A percentile compares a stretch with the other conserved stretches of the same genome.
phyloP scores from a whole-genome alignment of 2,888 invertebrate species.

The Pachymerium ferrugineum region DNA sequence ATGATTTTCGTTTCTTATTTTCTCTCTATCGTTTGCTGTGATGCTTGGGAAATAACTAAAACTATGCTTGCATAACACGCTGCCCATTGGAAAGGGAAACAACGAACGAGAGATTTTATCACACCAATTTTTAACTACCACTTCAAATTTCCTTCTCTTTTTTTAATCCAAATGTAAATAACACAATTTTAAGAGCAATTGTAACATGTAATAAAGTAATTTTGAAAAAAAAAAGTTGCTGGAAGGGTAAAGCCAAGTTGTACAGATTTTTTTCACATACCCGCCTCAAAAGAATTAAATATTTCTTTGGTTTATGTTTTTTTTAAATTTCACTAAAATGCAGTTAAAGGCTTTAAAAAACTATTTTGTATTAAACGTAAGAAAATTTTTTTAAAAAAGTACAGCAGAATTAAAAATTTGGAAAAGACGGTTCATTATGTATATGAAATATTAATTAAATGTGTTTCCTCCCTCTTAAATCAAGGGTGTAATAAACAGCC shows the following conservation, averaged over 20 bases:
- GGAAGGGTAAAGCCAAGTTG: neutral
- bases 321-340: neutral
- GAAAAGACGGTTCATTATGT: too few relatives aligned
- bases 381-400: too few relatives aligned
- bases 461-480: too few relatives aligned
- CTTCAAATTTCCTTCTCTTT: neutral
- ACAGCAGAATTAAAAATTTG: too few relatives aligned
- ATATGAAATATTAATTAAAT: too few relatives aligned
- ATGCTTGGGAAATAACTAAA: neutral
- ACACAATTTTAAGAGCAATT: too few relatives aligned
- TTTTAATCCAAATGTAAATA: too few relatives aligned
- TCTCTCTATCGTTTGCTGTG: neutral
- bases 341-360: too few relatives aligned
- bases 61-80: neutral
- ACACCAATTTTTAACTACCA: conserved; percentile 1
- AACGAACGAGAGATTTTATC: neutral
- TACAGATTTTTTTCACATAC: neutral
- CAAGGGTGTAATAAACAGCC: too few relatives aligned
- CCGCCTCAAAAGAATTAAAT: too few relatives aligned
- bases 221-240: neutral
- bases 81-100: neutral
- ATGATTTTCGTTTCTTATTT: neutral
- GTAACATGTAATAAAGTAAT: neutral
- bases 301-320: too few relatives aligned
- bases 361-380: too few relatives aligned